Evolutionary conservation across 2,888 invertebrate genomes (phyloP).

Genomic region (Pediacus dermestoides): DNA sequence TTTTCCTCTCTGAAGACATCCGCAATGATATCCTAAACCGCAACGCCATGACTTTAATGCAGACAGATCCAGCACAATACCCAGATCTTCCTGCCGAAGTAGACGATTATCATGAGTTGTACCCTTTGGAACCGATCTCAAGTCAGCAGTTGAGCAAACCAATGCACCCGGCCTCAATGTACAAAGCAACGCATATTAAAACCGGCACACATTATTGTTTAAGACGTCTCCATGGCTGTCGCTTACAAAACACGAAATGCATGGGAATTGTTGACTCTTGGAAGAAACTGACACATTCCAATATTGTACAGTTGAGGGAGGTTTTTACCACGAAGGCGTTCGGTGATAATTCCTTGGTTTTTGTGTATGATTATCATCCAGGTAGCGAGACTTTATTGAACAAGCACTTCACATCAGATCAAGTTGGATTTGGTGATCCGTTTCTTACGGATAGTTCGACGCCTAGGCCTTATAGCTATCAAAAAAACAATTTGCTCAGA

Average conservation of each 20-base stretch:
- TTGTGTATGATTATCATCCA: slow-evolving; percentile 95
- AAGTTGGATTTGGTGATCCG: slow-evolving; percentile 67
- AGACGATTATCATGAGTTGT: slow-evolving; percentile 85
- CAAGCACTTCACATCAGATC: slow-evolving; percentile 72
- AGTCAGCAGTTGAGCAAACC: slow-evolving; percentile 60
- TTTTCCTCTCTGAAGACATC: slow-evolving; percentile 83
- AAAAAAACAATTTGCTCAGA: slow-evolving; percentile 76
- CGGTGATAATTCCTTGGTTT: slow-evolving; percentile 92
- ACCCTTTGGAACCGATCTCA: slow-evolving; percentile 72
- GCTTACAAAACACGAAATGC: slow-evolving; percentile 78
- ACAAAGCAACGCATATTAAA: slow-evolving; percentile 85
- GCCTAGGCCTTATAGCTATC: slow-evolving; percentile 76
- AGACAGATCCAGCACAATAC: slow-evolving; percentile 66
- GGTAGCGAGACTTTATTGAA: slow-evolving; percentile 82
- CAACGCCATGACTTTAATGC: slow-evolving; percentile 69
- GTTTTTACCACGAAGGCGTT: slow-evolving; percentile 94
- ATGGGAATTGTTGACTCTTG: slow-evolving; percentile 86
- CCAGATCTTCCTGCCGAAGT: slow-evolving; percentile 73
- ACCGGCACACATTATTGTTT: slow-evolving; percentile 82
- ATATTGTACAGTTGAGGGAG: slow-evolving; percentile 88
- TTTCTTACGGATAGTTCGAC: slow-evolving; percentile 81
- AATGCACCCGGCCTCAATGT: slow-evolving; percentile 77
- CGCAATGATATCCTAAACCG: slow-evolving; percentile 73
- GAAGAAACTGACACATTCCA: slow-evolving; percentile 93
- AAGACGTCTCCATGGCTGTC: slow-evolving; percentile 83